Base-by-base conservation (phyloP, 2,888 invertebrate species). In the Scaeva pyrastri region DNA sequence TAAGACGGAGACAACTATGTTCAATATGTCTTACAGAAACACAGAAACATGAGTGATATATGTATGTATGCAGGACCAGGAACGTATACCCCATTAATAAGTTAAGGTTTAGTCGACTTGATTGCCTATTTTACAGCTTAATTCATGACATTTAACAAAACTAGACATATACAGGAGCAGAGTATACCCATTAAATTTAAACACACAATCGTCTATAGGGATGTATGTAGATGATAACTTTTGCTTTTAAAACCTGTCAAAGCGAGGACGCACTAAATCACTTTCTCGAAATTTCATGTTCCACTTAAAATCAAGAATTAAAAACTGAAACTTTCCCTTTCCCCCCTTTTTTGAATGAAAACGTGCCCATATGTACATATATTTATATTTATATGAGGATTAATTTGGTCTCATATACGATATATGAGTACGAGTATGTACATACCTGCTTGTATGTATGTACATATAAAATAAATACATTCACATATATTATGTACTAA, bases 251-350 rank as follows among this genome's bases (percentile, higher is more conserved):
- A 39, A 31, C 14, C 48, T 31, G 48, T 16, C 36, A 36, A n/a
- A 45, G 36, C 31, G 31, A 31, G 31, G 31, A 31, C 31, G 31
- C 31, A 31, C 56, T 55, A 60, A 74, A 68, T 80, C 68, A 62
- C 60, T 75, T 60, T 41, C 52, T 52, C 68, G 41, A 31, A 56
- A 64, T 72, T 66, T 56, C 23, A 58, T 73, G 64, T 66, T 75
- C 72, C 66, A 73, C 58, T 79, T 68, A 56, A 74, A 84, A 66
- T 75, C 75, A 85, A 75, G 75, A 85, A 85, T 85, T 76, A 81
- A 86, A 81, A 85, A 41, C 62, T 60, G 60, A 80, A 80, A 79
- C 85, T 60, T 75, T 66, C 39, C 19, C 48, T 68, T 55, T 71
- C 52, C 68, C 56, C 14, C 16, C 31, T 16, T 52, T 4, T 41